phyloP scores from a whole-genome alignment of 2,113 vertebrate genomes.

The Gadus macrocephalus region DNA sequence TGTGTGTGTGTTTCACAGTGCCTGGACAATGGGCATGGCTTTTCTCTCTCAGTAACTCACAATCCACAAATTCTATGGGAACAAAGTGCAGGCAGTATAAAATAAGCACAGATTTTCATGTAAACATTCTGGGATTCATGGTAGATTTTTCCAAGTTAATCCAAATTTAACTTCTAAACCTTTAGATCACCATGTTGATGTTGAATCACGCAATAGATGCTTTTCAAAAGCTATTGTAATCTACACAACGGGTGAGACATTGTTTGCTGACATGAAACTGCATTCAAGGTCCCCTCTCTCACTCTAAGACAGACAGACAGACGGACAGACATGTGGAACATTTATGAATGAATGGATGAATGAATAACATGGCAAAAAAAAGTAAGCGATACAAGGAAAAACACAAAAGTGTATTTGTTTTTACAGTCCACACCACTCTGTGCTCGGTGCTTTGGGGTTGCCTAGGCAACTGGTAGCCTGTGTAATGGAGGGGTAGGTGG shows the following conservation, averaged over 20 bases:
- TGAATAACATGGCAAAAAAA: slow-evolving; percentile 11
- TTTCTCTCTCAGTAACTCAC: slow-evolving; percentile 25
- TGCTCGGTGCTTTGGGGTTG: slow-evolving; percentile 64
- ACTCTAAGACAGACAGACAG: background rate
- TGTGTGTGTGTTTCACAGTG: slow-evolving; percentile 34
- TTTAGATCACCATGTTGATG: no score
- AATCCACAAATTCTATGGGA: slow-evolving; percentile 1
- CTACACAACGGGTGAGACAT: no score
- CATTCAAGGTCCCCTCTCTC: no score
- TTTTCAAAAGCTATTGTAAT: no score
- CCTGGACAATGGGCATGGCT: slow-evolving; percentile 43
- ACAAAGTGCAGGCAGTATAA: background rate
- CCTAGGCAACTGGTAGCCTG: slow-evolving; percentile 76
- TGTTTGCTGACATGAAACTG: no score
- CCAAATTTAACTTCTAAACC: no score
- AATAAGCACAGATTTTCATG: no score
- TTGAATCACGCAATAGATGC: no score
- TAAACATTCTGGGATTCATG: no score
- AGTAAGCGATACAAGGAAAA: slow-evolving; percentile 44
- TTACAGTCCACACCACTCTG: slow-evolving; percentile 39
- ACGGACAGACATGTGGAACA: slow-evolving; percentile 21
- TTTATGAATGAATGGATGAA: slow-evolving; percentile 18
- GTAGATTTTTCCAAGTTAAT: no score
- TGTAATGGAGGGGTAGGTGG: slow-evolving; percentile 57
- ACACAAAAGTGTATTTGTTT: slow-evolving; percentile 50